Base-by-base conservation (phyloP, 2,113 vertebrate genomes). In the Collichthys lucidus region DNA sequence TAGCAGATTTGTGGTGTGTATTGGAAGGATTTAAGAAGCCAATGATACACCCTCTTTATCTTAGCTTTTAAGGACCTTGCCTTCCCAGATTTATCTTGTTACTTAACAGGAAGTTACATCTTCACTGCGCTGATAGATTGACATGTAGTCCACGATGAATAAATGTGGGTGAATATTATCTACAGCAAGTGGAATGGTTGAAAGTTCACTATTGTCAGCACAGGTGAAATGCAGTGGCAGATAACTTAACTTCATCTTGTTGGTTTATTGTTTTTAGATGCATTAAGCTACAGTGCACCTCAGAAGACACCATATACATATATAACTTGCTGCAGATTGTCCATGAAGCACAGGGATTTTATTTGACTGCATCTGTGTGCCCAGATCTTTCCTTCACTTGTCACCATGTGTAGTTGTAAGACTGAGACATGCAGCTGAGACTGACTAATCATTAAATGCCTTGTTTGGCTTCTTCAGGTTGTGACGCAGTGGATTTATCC, bases 391-490 rank as follows among this genome's bases (percentile, higher is more conserved):
- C 19, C 72, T 44, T 77, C n/a, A 68, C 57, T 29, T 62, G 40
- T 35, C 57, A 60, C 56, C 40, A 22, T 75, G n/a, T 67, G 69
- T 74, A 64, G 14, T 65, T 74, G 53, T 44, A 53, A 44, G 68
- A 74, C 62, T 31, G 22, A 77, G 68, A 56, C 31, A 26, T 49
- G 7, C 20, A 2, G 46, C 24, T 53, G n/a, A 73, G 53, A 79
- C 71, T 24, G 74, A 75, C 62, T 66, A 59, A 83, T 77, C 53
- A 78, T 81, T 68, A 11, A 83, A 90, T 68, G 69, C 64, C 59
- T 71, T 74, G 40, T 92, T 87, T 88, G 81, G 80, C 79, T 70
- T 80, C 53, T 42, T 61, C 50, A 20, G 63, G 52, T 68, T 77
- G 20, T 16, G 31, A 69, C 44, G 0, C 80, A 80, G 26, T 47